Evolutionary conservation across 2,113 vertebrate species (phyloP).

Genomic region (Azemiops feae): DNA sequence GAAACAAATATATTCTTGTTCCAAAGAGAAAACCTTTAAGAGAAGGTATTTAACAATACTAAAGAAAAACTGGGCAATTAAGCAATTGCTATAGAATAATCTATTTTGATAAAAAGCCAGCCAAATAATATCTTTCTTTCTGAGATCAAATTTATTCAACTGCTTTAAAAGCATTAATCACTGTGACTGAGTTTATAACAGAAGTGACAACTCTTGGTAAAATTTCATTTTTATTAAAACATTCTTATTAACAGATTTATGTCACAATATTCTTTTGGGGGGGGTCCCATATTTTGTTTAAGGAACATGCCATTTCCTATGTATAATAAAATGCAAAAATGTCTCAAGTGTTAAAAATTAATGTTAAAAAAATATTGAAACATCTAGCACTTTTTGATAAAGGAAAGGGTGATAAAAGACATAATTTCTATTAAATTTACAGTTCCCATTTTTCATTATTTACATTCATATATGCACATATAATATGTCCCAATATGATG

Average conservation of each 20-base stretch:
- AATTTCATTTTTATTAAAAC: neutral
- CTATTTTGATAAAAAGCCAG: slow-evolving; percentile 11
- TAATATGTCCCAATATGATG: slow-evolving; percentile 6
- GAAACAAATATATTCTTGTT: neutral
- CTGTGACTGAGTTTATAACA: neutral
- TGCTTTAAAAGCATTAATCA: slow-evolving; percentile 25
- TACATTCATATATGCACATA: neutral
- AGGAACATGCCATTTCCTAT: neutral
- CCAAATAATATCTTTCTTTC: slow-evolving; percentile 45
- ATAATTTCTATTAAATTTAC: neutral
- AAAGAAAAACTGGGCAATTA: neutral
- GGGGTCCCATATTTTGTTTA: neutral
- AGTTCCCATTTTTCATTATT: neutral
- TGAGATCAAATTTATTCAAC: slow-evolving; percentile 28
- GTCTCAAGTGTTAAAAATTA: neutral
- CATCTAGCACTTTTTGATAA: neutral
- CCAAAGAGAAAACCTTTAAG: slow-evolving; percentile 17
- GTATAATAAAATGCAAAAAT: neutral
- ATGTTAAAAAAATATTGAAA: neutral
- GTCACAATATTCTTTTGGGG: neutral
- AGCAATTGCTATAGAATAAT: slow-evolving; percentile 22
- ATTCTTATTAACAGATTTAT: neutral
- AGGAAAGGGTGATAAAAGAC: neutral
- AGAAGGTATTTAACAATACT: neutral
- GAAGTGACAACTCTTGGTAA: neutral